Base-by-base conservation (phyloP, 2,113 vertebrate genomes). In the Andinoacara biseriatus region DNA sequence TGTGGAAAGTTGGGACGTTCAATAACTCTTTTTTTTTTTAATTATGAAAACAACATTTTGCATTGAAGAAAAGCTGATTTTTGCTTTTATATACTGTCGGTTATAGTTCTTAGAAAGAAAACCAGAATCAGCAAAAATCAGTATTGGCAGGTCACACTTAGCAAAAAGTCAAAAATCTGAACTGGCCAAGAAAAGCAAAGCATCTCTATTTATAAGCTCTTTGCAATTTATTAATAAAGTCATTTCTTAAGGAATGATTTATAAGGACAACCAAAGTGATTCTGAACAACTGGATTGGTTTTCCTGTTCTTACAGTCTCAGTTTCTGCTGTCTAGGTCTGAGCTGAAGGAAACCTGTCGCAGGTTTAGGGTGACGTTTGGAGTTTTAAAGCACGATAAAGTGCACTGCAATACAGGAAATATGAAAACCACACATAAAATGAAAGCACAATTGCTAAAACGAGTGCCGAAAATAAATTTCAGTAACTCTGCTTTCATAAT, bases 151-250 rank as follows among this genome's bases (percentile, higher is more conserved):
- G 33, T 7, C 33, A 33, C 33, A 33, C 33, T 33, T 7, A 33
- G 33, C 33, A 33, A 33, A 33, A 43, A 67, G n/a, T 26, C 46
- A 26, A 49, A 29, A 49, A 24, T 49, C 40, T 18, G 40, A 49
- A 29, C 40, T 18, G 9, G 22, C 26, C 15, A 69, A 29, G 40
- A 49, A 69, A 49, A 49, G 49, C 1, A 3, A 0, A 4, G 26
- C 1, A 5, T 18, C 5, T 11, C 63, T 29, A 0, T 1, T 24
- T 67, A 18, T 26, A 26, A 46, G 14, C 0, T 14, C 38, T 43
- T 65, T 67, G 40, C 40, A 67, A 10, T 0, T 67, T 15, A 67
- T 67, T 29, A 6, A 33, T 38, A 2, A 38, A 33, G 33, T 6
- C 35, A 38, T 38, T 38, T 38, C 35, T 10, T 10, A 67, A 67